These are phyloP conservation scores for Actenoides lindsayi DNA, from an alignment of 2,113 vertebrate genomes.

Conservation along the genomic window DNA sequence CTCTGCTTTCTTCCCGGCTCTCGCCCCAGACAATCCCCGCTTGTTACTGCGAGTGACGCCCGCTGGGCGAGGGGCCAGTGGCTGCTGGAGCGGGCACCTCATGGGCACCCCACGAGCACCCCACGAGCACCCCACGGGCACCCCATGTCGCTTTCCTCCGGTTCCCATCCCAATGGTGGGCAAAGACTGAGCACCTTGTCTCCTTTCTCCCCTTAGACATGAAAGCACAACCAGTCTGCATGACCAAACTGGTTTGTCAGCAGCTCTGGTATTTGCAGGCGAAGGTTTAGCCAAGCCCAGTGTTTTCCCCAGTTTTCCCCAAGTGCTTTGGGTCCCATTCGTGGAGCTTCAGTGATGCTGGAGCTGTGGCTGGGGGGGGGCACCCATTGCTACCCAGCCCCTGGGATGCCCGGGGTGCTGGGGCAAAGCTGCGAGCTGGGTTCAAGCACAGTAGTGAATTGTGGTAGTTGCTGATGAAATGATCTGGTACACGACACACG, in stretches of 20 bases:
- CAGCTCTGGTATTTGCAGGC: not conserved
- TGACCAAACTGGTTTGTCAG: slow-evolving; percentile 3
- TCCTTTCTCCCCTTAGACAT: not conserved
- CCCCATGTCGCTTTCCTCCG: not conserved
- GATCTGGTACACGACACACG: no score
- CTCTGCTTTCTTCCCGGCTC: not conserved
- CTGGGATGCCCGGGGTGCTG: accelerated
- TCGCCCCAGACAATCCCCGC: not conserved
- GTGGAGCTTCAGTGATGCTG: accelerated
- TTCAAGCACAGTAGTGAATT: accelerated
- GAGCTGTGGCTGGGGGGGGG: not conserved
- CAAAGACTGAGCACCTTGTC: not conserved
- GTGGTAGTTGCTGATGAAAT: not conserved
- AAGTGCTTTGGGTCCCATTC: accelerated
- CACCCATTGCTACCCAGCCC: accelerated
- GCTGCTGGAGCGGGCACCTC: not conserved
- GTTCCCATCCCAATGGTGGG: not conserved
- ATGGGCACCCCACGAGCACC: not conserved
- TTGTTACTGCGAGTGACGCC: not conserved
- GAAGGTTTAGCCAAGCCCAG: not conserved
- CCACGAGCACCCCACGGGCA: not conserved
- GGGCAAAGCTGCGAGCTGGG: not conserved
- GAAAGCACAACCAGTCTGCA: not conserved
- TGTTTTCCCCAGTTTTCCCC: not conserved
- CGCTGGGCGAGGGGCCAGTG: not conserved